These are phyloP conservation scores for Chlorops oryzae DNA, from an alignment of 1,140 invertebrate genomes.

Conservation along the genomic window DNA sequence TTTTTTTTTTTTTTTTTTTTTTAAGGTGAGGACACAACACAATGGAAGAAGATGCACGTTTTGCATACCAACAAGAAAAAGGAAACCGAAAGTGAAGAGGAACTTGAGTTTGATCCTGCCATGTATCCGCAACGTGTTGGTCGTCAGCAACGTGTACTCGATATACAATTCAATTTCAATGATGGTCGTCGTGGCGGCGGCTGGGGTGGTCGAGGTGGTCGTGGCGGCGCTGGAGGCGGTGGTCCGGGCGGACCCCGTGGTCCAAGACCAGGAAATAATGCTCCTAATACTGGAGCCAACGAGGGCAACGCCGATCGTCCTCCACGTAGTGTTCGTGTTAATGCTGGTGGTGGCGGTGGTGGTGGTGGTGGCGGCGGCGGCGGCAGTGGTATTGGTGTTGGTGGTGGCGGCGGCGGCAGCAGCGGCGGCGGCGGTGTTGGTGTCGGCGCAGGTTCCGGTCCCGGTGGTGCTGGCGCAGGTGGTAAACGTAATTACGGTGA, in stretches of 20 bases:
- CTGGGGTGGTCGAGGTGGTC: conserved; percentile 56
- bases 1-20: neutral
- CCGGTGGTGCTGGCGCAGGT: conserved; percentile 17
- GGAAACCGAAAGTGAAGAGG: conserved; percentile 58
- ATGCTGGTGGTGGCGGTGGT: conserved; percentile 25
- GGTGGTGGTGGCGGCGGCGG: conserved; percentile 22
- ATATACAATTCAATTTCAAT: conserved; percentile 85
- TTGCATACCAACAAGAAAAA: conserved; percentile 47
- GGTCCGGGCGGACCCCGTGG: conserved; percentile 48
- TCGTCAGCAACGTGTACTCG: conserved; percentile 76
- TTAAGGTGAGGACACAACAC: conserved; percentile 70
- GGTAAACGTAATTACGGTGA: conserved; percentile 32
- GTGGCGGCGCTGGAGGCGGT: conserved; percentile 51
- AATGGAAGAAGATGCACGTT: conserved; percentile 86
- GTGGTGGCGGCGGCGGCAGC: conserved; percentile 32
- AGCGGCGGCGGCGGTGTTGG: conserved; percentile 14
- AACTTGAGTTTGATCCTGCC: conserved; percentile 64
- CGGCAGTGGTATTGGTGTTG: conserved; percentile 35
- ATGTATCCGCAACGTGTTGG: conserved; percentile 83
- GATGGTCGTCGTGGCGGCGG: conserved; percentile 68
- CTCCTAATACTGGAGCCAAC: conserved; percentile 41
- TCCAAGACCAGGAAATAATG: conserved; percentile 56
- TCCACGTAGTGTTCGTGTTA: conserved; percentile 38
- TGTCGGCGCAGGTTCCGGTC: conserved; percentile 16
- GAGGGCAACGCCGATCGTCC: conserved; percentile 32